These are phyloP conservation scores for Solenopsis fugax DNA, from an alignment of 1,140 invertebrate genomes.

Conservation along the genomic window DNA sequence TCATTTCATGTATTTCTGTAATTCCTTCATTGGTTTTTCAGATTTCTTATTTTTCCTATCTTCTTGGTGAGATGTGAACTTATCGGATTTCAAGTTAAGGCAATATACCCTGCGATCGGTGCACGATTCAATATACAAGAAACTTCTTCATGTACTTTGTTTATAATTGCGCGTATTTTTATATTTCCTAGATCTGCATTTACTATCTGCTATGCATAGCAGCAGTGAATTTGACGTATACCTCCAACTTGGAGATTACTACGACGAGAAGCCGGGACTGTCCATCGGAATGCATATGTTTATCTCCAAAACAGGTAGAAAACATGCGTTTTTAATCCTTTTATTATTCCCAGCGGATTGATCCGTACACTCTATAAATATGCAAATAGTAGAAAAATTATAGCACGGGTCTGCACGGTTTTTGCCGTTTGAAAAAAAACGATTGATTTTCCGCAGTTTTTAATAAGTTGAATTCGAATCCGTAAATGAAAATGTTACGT, in stretches of 20 bases:
- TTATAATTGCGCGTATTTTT: background rate
- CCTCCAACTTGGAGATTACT: slow-evolving; percentile 75
- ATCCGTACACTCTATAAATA: too few species aligned
- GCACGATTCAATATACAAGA: background rate
- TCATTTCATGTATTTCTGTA: background rate
- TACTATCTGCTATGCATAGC: slow-evolving; percentile 81
- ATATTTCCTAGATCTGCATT: slow-evolving; percentile 79
- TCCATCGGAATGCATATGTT: slow-evolving; percentile 92
- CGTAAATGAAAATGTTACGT: too few species aligned
- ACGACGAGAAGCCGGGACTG: slow-evolving; percentile 84
- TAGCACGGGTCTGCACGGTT: too few species aligned
- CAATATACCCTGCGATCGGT: too few species aligned
- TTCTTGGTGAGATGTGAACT: background rate
- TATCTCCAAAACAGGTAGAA: slow-evolving; percentile 92
- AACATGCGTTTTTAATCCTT: background rate
- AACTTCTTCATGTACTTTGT: background rate
- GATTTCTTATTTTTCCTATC: background rate
- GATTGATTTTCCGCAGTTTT: too few species aligned
- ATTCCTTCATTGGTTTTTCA: background rate
- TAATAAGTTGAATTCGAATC: too few species aligned
- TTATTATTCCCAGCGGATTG: too few species aligned
- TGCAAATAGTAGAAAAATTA: too few species aligned
- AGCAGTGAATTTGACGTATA: slow-evolving; percentile 74
- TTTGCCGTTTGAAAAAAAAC: too few species aligned
- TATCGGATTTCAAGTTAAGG: background rate